phyloP scores from a whole-genome alignment of 37 sponge, comb jelly and placozoan species.

The Eunapius fragilis region DNA sequence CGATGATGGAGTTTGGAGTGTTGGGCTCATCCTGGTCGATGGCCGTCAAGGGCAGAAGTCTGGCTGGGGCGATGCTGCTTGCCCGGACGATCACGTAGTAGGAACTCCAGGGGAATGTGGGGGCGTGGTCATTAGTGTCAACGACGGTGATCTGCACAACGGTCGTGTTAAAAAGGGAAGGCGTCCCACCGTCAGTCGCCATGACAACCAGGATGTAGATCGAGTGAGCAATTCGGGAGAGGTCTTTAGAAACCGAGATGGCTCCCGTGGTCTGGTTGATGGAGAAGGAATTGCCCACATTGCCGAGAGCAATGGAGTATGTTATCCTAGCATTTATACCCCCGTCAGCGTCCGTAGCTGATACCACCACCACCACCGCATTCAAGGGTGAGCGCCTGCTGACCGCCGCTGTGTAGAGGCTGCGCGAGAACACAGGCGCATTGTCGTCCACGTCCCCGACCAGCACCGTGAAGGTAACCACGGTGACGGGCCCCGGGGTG shows the following conservation, averaged over 20 bases:
- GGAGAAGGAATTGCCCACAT: constrained; percentile 1
- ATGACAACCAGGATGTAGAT: constrained; percentile 1
- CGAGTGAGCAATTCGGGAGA: not conserved
- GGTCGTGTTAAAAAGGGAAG: constrained; percentile 11
- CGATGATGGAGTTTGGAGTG: not conserved
- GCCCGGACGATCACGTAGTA: constrained; percentile 33
- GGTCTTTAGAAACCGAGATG: not conserved
- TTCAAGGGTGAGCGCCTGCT: constrained; percentile 22
- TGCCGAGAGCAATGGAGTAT: constrained; percentile 31
- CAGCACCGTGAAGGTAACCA: constrained; percentile 12
- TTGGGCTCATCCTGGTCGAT: constrained; percentile 49
- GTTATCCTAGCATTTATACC: constrained; percentile 47
- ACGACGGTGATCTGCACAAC: constrained; percentile 44
- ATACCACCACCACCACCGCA: constrained; percentile 18
- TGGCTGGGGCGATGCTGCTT: constrained; percentile 3
- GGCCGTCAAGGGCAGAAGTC: constrained; percentile 5
- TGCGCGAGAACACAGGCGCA: constrained; percentile 29
- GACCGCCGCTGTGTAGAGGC: constrained; percentile 12
- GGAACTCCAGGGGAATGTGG: constrained; percentile 18
- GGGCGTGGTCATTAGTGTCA: constrained; percentile 68
- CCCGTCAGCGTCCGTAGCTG: constrained; percentile 64
- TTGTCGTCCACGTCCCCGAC: constrained; percentile 79
- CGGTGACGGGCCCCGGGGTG: constrained; percentile 53
- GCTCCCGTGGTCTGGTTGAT: constrained; percentile 48
- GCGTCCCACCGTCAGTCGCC: constrained; percentile 41